phyloP scores from a whole-genome alignment of 2,888 invertebrate species.

The Epiblema foenella region DNA sequence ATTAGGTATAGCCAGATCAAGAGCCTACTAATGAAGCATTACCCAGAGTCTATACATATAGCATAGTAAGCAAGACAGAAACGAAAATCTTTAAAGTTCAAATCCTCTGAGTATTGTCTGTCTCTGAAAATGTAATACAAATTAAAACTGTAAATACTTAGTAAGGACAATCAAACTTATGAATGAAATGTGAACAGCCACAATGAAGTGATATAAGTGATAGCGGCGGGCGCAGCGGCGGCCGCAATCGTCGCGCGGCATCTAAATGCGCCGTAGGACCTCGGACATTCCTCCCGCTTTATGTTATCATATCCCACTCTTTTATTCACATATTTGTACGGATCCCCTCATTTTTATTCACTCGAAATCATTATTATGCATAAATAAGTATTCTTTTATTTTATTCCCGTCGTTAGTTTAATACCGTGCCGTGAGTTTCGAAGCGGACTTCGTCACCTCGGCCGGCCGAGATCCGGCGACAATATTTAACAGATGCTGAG shows the following conservation, averaged over 20 bases:
- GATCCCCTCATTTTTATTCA: constrained; percentile 80
- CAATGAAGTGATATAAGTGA: constrained; percentile 82
- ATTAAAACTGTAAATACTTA: constrained; percentile 48
- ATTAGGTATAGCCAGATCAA: too few species aligned
- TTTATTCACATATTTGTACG: constrained; percentile 82
- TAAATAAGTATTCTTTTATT: constrained; percentile 80
- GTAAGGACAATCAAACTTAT: constrained; percentile 65
- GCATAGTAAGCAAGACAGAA: not conserved
- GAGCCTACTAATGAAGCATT: too few species aligned
- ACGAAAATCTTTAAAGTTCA: not conserved
- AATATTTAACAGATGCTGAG: constrained; percentile 78
- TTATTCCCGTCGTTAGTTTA: constrained; percentile 81
- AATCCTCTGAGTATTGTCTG: not conserved
- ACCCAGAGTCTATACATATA: too few species aligned
- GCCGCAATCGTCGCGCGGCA: constrained; percentile 76
- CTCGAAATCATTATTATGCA: constrained; percentile 78
- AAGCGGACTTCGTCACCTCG: constrained; percentile 75
- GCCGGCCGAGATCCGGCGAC: constrained; percentile 73
- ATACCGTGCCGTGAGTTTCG: constrained; percentile 69
- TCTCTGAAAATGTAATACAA: constrained; percentile 5
- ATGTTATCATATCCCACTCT: constrained; percentile 73
- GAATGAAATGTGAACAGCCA: constrained; percentile 82
- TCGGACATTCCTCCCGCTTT: constrained; percentile 63
- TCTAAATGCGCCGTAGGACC: constrained; percentile 61
- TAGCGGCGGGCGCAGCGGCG: constrained; percentile 62